Conservation (phyloP, 2,113 vertebrate genomes). For the Xenopus borealis region DNA sequence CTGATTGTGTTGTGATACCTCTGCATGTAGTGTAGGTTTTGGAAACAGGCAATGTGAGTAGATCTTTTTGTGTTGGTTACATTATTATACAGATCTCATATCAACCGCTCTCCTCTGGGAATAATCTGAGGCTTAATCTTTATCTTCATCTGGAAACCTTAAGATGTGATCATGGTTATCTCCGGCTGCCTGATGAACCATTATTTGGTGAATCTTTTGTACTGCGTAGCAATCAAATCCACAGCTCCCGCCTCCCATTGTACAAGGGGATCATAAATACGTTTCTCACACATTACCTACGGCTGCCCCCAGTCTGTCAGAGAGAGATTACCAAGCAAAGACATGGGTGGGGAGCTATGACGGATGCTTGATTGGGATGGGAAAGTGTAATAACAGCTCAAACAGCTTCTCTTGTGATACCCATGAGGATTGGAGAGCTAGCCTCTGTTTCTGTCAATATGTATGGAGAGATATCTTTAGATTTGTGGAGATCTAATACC, state of each 20-base stretch:
- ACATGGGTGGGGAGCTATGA: neutral
- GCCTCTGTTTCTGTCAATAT: neutral
- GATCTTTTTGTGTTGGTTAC: neutral
- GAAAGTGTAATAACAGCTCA: slow-evolving; percentile 57
- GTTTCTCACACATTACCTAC: slow-evolving; percentile 55
- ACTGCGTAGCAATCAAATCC: slow-evolving; percentile 15
- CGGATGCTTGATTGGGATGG: slow-evolving; percentile 48
- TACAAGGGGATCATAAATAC: slow-evolving; percentile 38
- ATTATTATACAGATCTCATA: slow-evolving; percentile 30
- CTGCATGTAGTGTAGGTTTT: neutral
- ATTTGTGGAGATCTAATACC: neutral
- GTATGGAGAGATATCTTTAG: neutral
- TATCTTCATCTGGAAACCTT: slow-evolving; percentile 28
- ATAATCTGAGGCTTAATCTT: slow-evolving; percentile 17
- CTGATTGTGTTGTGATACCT: neutral
- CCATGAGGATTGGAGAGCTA: slow-evolving; percentile 41
- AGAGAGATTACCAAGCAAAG: slow-evolving; percentile 51
- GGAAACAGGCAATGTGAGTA: neutral
- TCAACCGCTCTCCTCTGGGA: slow-evolving; percentile 10
- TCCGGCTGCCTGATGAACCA: slow-evolving; percentile 20
- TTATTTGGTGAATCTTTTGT: slow-evolving; percentile 32
- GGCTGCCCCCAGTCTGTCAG: slow-evolving; percentile 14
- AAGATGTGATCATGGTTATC: slow-evolving; percentile 36
- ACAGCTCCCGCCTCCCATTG: slow-evolving; percentile 27
- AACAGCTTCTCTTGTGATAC: slow-evolving; percentile 55